Evolutionary conservation across 2,888 invertebrate species (phyloP).

Genomic region (Vandiemenella viatica): DNA sequence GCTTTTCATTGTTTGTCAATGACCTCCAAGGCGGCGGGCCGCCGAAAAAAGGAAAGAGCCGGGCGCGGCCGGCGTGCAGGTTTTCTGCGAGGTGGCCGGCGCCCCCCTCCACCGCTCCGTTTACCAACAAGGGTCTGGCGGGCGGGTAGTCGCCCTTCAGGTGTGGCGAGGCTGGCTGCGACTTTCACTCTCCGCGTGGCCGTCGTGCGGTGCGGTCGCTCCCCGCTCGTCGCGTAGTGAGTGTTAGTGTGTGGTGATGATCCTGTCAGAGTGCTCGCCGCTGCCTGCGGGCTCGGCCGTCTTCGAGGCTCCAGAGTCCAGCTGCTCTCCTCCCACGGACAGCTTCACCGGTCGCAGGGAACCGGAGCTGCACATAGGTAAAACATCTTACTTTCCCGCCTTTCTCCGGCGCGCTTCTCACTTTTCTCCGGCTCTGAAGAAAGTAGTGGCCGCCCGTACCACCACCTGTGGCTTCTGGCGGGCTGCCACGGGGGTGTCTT

Average conservation of each 20-base stretch:
- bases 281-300: not conserved
- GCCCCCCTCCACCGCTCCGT: not conserved
- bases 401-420: not conserved
- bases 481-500: not conserved
- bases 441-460: not conserved
- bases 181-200: slow-evolving; percentile 21
- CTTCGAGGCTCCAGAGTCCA: too few relatives aligned
- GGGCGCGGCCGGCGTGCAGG: slow-evolving; percentile 1
- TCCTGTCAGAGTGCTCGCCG: not conserved
- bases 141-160: slow-evolving; percentile 20
- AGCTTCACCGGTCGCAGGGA: not conserved
- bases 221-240: not conserved
- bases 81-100: not conserved
- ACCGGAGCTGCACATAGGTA: not conserved
- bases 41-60: not conserved
- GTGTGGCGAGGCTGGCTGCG: not conserved
- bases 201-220: slow-evolving; percentile 6
- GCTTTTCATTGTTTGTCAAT: slow-evolving; percentile 47
- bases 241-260: slow-evolving; percentile 2
- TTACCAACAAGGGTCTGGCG: slow-evolving; percentile 15
- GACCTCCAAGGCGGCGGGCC: slow-evolving; percentile 45
- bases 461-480: not conserved
- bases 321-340: not conserved
- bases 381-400: not conserved
- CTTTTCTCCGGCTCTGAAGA: too few relatives aligned